phyloP scores from a whole-genome alignment of 2,113 vertebrate species.

The Cyphomyrus discorhynchus region DNA sequence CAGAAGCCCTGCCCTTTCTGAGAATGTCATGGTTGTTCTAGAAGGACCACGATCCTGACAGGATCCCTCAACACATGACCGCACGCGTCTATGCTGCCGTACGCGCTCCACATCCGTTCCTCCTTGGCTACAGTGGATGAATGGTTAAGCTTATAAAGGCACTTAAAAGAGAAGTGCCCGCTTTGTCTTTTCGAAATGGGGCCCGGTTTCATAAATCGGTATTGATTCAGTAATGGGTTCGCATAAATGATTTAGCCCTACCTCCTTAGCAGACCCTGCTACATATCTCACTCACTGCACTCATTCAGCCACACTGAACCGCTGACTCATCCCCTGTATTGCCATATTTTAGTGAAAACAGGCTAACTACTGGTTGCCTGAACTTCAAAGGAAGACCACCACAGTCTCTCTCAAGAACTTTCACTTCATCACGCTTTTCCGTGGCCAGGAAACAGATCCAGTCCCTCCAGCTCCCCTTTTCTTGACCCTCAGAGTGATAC shows the following conservation, averaged over 20 bases:
- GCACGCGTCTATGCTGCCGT: neutral
- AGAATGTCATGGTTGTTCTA: conserved; percentile 12
- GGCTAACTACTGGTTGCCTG: neutral
- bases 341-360: neutral
- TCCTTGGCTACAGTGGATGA: conserved; percentile 10
- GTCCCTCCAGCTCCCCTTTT: neutral
- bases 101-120: conserved; percentile 23
- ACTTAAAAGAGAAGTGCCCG: neutral
- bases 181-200: conserved; percentile 1
- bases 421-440: neutral
- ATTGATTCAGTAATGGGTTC: conserved; percentile 22
- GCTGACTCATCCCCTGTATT: conserved; percentile 9
- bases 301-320: conserved; percentile 16
- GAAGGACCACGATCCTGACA: conserved; percentile 17
- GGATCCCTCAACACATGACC: conserved; percentile 4
- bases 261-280: neutral
- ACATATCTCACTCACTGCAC: neutral
- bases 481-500: neutral
- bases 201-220: neutral
- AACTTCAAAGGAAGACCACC: neutral
- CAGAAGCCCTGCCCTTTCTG: neutral
- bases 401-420: neutral
- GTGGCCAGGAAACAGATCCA: neutral
- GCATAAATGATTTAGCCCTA: conserved; percentile 16
- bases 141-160: neutral